A percentile compares a stretch with the other conserved stretches of the same genome.
Conservation (phyloP, 2,888 invertebrate species). For the Euzophera pinguis region DNA sequence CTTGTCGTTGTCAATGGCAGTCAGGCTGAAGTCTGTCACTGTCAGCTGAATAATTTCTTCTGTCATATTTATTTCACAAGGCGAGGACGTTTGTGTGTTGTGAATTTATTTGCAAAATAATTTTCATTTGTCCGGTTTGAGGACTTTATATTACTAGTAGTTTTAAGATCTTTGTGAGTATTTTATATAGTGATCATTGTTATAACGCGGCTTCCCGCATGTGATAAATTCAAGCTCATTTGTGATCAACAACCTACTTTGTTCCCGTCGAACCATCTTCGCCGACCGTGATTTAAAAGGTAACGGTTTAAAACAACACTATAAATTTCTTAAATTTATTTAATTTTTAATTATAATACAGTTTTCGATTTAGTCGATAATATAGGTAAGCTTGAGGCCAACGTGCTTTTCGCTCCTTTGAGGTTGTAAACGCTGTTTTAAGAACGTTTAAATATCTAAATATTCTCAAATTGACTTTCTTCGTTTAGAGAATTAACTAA, state of each 20-base stretch:
- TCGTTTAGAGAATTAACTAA: too few relatives aligned
- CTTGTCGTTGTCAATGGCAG: conserved; percentile 12
- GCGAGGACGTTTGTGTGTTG: conserved; percentile 50
- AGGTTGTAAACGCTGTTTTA: too few relatives aligned
- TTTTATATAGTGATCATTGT: conserved; percentile 46
- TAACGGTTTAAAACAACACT: conserved; percentile 56
- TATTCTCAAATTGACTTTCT: too few relatives aligned
- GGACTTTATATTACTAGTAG: conserved; percentile 33
- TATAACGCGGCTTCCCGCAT: conserved; percentile 47
- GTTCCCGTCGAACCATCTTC: conserved; percentile 65
- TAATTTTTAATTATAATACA: not conserved
- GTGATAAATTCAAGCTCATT: conserved; percentile 44
- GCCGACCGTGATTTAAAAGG: conserved; percentile 66
- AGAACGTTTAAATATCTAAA: too few relatives aligned
- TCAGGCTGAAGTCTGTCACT: conserved; percentile 16
- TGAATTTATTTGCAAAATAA: conserved; percentile 58
- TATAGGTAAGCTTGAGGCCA: too few relatives aligned
- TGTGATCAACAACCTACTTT: conserved; percentile 58
- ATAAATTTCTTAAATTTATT: conserved; percentile 2
- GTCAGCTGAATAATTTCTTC: conserved; percentile 9
- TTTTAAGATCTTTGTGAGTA: conserved; percentile 18
- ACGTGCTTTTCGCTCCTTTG: too few relatives aligned
- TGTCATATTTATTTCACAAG: conserved; percentile 32
- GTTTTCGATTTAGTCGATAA: not conserved
- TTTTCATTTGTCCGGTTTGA: conserved; percentile 49